Percentiles rank a stretch among this genome's conserved stretches.
Evolutionary conservation across 2,888 invertebrate genomes (phyloP).

Genomic region (Pachycephus smyrnensis): DNA sequence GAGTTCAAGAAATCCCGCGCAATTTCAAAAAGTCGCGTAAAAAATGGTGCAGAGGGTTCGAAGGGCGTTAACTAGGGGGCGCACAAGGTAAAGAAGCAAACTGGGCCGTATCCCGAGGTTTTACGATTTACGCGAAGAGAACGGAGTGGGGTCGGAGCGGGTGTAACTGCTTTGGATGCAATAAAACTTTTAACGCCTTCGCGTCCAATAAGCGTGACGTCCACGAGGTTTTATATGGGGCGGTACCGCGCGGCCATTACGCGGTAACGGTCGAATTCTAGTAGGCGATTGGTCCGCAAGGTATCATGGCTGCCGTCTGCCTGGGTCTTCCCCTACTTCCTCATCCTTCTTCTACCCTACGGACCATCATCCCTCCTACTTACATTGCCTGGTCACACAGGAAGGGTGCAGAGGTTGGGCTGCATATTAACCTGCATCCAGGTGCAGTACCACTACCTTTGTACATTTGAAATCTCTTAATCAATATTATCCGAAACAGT

Average conservation of each 20-base stretch:
- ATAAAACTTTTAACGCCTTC: constrained; percentile 63
- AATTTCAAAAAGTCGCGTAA: constrained; percentile 5
- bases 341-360: constrained; percentile 12
- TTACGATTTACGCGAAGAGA: constrained; percentile 51
- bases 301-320: constrained; percentile 62
- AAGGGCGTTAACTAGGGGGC: constrained; percentile 53
- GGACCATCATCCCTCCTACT: constrained; percentile 26
- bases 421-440: constrained; percentile 20
- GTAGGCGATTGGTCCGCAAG: constrained; percentile 50
- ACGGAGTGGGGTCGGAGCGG: constrained; percentile 43
- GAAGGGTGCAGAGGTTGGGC: neutral
- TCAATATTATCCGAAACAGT: neutral
- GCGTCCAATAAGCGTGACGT: constrained; percentile 61
- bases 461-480: neutral
- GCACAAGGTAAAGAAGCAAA: constrained; percentile 38
- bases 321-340: constrained; percentile 42
- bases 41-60: constrained; percentile 38
- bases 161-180: constrained; percentile 58
- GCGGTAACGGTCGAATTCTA: constrained; percentile 47
- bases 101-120: constrained; percentile 45
- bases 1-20: neutral
- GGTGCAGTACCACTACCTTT: constrained; percentile 9
- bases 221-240: constrained; percentile 55
- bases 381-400: neutral
- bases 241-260: constrained; percentile 64